Percentiles rank a stretch among this genome's conserved stretches.
phyloP scores from a whole-genome alignment of 2,888 invertebrate species.

The Dryobota labecula region DNA sequence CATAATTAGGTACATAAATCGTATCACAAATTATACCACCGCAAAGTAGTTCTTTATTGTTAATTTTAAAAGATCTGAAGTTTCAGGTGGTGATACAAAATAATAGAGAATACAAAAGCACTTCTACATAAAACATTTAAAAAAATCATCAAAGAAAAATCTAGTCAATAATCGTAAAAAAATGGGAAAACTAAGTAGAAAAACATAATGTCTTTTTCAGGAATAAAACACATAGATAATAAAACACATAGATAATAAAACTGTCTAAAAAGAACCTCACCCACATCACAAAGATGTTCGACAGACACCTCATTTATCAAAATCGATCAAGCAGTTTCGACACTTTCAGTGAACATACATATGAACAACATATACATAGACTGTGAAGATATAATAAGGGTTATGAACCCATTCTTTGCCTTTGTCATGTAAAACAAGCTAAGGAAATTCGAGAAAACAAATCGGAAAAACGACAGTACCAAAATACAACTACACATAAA shows the following conservation, averaged over 20 bases:
- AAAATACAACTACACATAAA: conserved; percentile 62
- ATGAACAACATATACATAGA: neutral
- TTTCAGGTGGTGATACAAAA: neutral
- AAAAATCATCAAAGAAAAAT: conserved; percentile 10
- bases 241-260: neutral
- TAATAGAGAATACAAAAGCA: neutral
- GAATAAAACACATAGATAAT: neutral
- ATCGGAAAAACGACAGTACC: conserved; percentile 24
- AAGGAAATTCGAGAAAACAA: conserved; percentile 38
- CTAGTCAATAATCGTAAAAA: neutral
- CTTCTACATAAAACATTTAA: neutral
- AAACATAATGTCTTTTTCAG: neutral
- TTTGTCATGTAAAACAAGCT: conserved; percentile 14
- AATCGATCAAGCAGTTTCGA: conserved; percentile 48
- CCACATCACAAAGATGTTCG: conserved; percentile 32
- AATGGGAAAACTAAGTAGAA: neutral
- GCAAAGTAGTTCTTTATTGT: neutral
- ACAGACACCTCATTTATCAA: conserved; percentile 48
- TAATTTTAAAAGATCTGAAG: conserved; percentile 2
- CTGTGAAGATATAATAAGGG: neutral
- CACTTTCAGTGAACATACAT: conserved; percentile 19
- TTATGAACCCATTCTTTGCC: neutral
- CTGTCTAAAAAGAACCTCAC: conserved; percentile 26
- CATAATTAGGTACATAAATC: conserved; percentile 20
- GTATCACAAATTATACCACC: conserved; percentile 27